Conservation (phyloP, 2,797 vertebrate genomes). For the Amazona ochrocephala region DNA sequence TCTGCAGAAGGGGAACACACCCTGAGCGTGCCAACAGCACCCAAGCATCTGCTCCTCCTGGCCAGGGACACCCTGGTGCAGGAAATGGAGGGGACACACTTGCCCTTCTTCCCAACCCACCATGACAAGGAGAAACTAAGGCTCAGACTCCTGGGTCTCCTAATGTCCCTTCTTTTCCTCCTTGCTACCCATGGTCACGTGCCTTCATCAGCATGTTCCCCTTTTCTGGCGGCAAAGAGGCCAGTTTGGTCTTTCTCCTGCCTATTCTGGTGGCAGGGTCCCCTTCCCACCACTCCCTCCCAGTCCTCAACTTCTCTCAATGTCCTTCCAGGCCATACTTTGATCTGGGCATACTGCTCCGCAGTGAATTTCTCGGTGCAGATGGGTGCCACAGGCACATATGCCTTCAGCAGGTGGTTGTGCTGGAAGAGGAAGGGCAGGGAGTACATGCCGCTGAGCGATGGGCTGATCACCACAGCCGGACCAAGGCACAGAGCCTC, state of each 20-base stretch:
- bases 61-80: background rate
- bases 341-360: slow-evolving; percentile 83
- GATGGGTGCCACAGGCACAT: slow-evolving; percentile 93
- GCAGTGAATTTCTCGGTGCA: slow-evolving; percentile 90
- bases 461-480: slow-evolving; percentile 91
- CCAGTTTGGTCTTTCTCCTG: background rate
- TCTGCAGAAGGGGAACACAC: slow-evolving; percentile 72
- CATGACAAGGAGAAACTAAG: background rate
- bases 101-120: background rate
- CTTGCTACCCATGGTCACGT: background rate
- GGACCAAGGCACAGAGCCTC: slow-evolving; percentile 82
- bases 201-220: background rate
- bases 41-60: background rate
- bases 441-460: slow-evolving; percentile 96
- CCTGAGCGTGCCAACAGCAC: background rate
- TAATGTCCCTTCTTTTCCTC: background rate
- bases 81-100: background rate
- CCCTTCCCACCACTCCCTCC: background rate
- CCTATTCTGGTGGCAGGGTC: rapidly evolving
- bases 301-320: background rate
- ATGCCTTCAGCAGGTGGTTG: slow-evolving; percentile 83
- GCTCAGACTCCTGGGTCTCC: background rate
- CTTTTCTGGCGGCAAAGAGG: rapidly evolving
- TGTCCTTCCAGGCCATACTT: slow-evolving; percentile 74
- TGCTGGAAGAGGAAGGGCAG: slow-evolving; percentile 90